Evolutionary conservation across 2,888 invertebrate genomes (phyloP), one percentile per base, ranked within the genome.

Genomic region (Acheta domesticus): DNA sequence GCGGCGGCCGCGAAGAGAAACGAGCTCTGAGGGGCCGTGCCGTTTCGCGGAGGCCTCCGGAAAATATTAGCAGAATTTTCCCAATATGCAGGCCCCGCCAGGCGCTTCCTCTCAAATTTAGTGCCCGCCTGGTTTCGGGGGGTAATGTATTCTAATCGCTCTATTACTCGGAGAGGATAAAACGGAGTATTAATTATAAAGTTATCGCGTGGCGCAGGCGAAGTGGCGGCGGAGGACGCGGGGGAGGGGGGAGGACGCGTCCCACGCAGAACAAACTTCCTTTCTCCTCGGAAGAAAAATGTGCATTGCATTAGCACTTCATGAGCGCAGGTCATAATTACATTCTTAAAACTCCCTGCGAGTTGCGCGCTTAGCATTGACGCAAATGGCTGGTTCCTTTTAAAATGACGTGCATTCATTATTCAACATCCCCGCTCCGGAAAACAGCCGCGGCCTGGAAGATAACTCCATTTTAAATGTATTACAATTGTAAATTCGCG

Each of bases 381-480:
- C 62, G 62, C 16, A 62, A 62, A 62, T 62, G 62, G 62, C 62
- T 62, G 62, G 62, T 62, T 62, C 62, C 62, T 62, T 62, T 62
- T 62, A n/a, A 62, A 62, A 62, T 19, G n/a, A 62, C 14, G 62
- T n/a, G 62, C 14, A 62, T 62, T 62, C 62, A 62, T 62, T 62
- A 62, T 62, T 62, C 62, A 62, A 62, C 62, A 62, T 62, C 16
- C 36, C 16, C 14, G 62, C 62, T 11, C 62, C 62, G 8, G 62
- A 62, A 62, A 62, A 62, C 62, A 62, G 14, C 16, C 16, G 4
- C 62, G 62, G 14, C 14, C 62, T 12, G 62, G 16, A n/a, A 62
- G 62, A 62, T 62, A 62, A 62, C n/a, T 62, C 62, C n/a, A 62
- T n/a, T 62, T 62, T 62, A 62, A 62, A 62, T 62, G 62, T 62